Evolutionary conservation across 2,888 invertebrate genomes (phyloP).

Genomic region (Cerastoderma edule): DNA sequence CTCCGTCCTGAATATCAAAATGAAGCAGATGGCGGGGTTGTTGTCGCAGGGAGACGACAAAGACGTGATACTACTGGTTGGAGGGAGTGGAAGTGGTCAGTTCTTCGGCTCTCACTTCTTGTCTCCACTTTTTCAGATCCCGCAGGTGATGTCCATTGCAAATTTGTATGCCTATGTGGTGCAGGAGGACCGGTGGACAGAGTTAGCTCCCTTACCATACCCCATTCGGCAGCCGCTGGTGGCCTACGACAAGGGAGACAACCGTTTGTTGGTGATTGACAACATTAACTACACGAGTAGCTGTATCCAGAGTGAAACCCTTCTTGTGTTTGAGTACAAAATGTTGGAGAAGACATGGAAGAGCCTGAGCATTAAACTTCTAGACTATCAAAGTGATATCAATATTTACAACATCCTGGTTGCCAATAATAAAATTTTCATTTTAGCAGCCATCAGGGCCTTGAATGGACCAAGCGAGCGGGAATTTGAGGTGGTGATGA

Average conservation of each 20-base stretch:
- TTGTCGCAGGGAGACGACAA: constrained; percentile 52
- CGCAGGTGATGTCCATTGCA: constrained; percentile 63
- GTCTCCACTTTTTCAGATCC: constrained; percentile 59
- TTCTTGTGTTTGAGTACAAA: constrained; percentile 61
- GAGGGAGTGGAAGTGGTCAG: constrained; percentile 66
- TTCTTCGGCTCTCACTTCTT: constrained; percentile 63
- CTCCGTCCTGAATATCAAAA: constrained; percentile 64
- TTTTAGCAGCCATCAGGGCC: constrained; percentile 58
- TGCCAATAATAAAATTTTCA: constrained; percentile 61
- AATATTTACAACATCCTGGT: constrained; percentile 57
- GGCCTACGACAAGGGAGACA: constrained; percentile 54
- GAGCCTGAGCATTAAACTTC: constrained; percentile 57
- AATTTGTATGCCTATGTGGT: constrained; percentile 69
- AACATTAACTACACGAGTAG: constrained; percentile 40
- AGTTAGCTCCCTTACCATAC: constrained; percentile 71
- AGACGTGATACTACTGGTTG: constrained; percentile 69
- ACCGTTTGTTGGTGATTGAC: constrained; percentile 66
- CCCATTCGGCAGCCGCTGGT: constrained; percentile 65
- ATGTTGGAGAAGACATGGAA: constrained; percentile 66
- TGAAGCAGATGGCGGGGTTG: constrained; percentile 65
- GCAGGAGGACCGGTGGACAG: constrained; percentile 70
- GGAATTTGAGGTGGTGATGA: constrained; percentile 58
- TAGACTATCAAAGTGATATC: constrained; percentile 57
- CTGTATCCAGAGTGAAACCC: constrained; percentile 40
- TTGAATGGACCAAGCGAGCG: constrained; percentile 6